These are phyloP conservation scores for Tetramorium bicarinatum DNA, from an alignment of 2,888 invertebrate species.

Conservation along the genomic window DNA sequence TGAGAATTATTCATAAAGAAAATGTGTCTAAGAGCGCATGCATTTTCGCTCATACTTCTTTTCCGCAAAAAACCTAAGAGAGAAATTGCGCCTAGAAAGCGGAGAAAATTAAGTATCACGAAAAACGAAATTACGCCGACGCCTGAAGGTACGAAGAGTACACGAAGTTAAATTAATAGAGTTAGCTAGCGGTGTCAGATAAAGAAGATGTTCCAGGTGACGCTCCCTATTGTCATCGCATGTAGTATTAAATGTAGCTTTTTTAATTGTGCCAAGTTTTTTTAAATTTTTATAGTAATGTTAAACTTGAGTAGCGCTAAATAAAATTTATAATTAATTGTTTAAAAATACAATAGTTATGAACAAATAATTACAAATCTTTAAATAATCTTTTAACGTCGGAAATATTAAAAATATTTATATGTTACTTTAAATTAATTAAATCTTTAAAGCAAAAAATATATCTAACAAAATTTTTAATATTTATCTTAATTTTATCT, in stretches of 20 bases:
- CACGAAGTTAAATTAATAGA: constrained; percentile 38
- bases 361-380: not conserved
- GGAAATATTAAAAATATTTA: not conserved
- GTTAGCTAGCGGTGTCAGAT: constrained; percentile 8
- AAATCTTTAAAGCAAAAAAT: not conserved
- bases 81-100: constrained; percentile 27
- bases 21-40: constrained; percentile 16
- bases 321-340: not conserved
- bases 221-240: not conserved
- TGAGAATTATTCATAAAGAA: constrained; percentile 40
- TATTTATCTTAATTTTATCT: constrained; percentile 2
- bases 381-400: not conserved
- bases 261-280: too few relatives aligned
- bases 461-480: not conserved
- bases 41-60: constrained; percentile 14
- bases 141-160: not conserved
- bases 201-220: not conserved
- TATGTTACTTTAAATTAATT: not conserved
- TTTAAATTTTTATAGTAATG: not conserved
- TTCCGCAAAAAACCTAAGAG: constrained; percentile 1
- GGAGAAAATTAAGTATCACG: constrained; percentile 47
- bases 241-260: not conserved
- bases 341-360: not conserved
- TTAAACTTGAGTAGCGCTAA: not conserved
- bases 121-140: constrained; percentile 47